Base-by-base conservation (phyloP, 2,113 vertebrate genomes). In the Gavia stellata region DNA sequence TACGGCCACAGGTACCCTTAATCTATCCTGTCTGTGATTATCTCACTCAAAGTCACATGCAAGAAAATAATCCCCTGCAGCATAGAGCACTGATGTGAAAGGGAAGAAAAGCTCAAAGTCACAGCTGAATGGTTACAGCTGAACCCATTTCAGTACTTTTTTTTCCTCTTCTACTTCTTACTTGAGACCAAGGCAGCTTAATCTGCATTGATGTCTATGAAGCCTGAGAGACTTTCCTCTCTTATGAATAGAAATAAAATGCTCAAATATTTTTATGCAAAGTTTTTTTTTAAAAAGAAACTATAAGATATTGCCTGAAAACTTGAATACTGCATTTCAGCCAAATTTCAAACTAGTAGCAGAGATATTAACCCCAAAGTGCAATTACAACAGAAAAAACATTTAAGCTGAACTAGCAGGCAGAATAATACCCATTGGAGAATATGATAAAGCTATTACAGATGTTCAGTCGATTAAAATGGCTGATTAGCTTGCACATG, bases 31-130 rank as follows among this genome's bases (percentile, higher is more conserved):
- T 61, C 88, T 92, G 61, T 85, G 94, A 97, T 94, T 95, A 96
- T 95, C 94, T 94, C 85, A 78, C 81, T 90, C 5, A 1, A 62
- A 95, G 86, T 94, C 88, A 89, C 92, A 89, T n/a, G 74, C 86
- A 91, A 71, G 88, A 77, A 94, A 95, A 94, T 97, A 96, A 96
- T 96, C 92, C 94, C 95, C 95, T 81, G 68, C 83, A 95, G 82
- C 92, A 92, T 0, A 78, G 88, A 92, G 88, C 88, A 86, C 55
- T 90, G 94, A 93, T 88, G 92, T 90, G 86, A 96, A 94, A 92
- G 87, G 75, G 42, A 86, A 94, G 92, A 82, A 72, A 90, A 81
- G 94, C 94, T 94, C 85, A 20, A 86, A 97, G 92, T 78, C 88
- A 93, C 91, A 91, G 95, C 55, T 90, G 38, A 94, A 84, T 71